Conservation (phyloP, 2,797 vertebrate species). For the Sebastes diaconus region DNA sequence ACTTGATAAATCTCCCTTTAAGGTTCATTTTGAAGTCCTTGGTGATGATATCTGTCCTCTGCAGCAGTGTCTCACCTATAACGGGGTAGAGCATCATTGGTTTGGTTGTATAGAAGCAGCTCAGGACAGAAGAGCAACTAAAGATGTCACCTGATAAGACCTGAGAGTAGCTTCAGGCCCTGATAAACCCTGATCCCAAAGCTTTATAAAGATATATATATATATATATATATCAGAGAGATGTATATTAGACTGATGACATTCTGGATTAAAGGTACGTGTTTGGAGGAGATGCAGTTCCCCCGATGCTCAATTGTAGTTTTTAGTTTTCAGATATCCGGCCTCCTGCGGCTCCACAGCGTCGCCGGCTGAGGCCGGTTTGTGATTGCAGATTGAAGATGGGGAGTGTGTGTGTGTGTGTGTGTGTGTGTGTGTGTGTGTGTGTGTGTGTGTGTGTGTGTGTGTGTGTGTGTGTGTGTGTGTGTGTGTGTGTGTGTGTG, state of each 20-base stretch:
- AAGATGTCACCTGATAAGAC: conserved; percentile 12
- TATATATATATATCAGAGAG: no score
- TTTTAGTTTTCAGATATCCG: not conserved
- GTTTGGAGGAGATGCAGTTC: not conserved
- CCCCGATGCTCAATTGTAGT: not conserved
- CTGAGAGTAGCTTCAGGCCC: not conserved
- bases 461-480: no score
- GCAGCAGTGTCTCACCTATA: not conserved
- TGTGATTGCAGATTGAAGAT: not conserved
- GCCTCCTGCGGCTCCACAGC: not conserved
- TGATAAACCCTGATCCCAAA: conserved; percentile 1
- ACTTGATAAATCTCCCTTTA: no score
- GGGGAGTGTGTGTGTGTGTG: no score
- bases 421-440: no score
- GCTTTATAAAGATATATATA: not conserved
- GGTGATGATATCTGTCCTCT: not conserved
- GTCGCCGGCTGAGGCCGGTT: not conserved
- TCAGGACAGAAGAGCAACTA: not conserved
- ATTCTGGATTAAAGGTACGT: not conserved
- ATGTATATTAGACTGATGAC: conserved; percentile 5
- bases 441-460: no score
- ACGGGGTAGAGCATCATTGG: not conserved
- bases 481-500: no score
- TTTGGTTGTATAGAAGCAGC: not conserved
- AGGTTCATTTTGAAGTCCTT: not conserved